Evolutionary conservation across 2,797 vertebrate species (phyloP).

Genomic region (Xerus rutilus): DNA sequence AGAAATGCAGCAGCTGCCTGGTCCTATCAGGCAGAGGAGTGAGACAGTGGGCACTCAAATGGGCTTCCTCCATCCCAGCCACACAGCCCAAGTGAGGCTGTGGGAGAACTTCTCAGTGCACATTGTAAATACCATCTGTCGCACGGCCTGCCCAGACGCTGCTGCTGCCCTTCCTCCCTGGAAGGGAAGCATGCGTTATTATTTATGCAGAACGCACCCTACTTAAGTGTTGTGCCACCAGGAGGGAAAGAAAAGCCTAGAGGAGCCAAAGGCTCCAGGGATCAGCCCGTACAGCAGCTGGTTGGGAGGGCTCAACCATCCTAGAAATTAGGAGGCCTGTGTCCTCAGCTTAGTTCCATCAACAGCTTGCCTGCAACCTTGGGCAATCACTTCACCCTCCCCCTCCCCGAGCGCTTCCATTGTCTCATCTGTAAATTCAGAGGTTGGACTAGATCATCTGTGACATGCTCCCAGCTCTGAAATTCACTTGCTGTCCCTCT

Average conservation of each 20-base stretch:
- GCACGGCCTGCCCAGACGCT: constrained; percentile 71
- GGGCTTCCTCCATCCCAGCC: constrained; percentile 59
- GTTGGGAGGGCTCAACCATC: neutral
- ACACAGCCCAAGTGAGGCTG: constrained; percentile 54
- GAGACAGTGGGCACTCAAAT: constrained; percentile 62
- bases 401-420: neutral
- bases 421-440: constrained; percentile 27
- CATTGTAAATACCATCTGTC: constrained; percentile 85
- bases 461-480: neutral
- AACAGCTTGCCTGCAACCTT: neutral
- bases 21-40: constrained; percentile 4
- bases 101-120: constrained; percentile 70
- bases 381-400: neutral
- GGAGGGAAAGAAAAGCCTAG: constrained; percentile 38
- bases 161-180: constrained; percentile 65
- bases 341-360: neutral
- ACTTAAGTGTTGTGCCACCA: constrained; percentile 34
- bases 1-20: neutral
- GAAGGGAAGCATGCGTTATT: constrained; percentile 68
- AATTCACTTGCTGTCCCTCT: neutral
- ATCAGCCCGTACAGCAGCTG: neutral
- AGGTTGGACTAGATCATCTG: neutral
- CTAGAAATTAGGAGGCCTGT: neutral
- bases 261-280: constrained; percentile 48
- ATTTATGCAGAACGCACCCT: constrained; percentile 76